Conservation (phyloP, 1,140 invertebrate species). For the Macrocentrus cingulum region DNA sequence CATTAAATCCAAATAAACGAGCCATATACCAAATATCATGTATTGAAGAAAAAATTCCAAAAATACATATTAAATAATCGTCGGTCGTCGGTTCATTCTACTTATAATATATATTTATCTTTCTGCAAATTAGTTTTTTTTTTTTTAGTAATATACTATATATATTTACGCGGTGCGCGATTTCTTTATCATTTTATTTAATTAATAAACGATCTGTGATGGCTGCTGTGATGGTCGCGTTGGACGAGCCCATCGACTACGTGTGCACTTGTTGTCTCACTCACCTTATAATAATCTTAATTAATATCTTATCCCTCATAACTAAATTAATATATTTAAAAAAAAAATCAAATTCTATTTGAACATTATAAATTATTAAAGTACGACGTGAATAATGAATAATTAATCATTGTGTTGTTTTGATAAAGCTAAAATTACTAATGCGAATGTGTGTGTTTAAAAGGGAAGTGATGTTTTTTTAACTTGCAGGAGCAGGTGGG, state of each 20-base stretch:
- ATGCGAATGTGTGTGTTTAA: slow-evolving; percentile 54
- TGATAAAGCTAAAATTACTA: slow-evolving; percentile 26
- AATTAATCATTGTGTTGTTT: slow-evolving; percentile 12
- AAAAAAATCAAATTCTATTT: too few relatives aligned
- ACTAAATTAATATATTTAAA: too few relatives aligned
- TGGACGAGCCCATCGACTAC: slow-evolving; percentile 1
- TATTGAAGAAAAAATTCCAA: slow-evolving; percentile 1
- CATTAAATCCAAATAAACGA: slow-evolving; percentile 9
- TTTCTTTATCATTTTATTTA: too few relatives aligned
- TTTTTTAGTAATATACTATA: too few relatives aligned
- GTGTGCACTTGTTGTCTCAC: slow-evolving; percentile 11
- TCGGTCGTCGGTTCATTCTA: neutral
- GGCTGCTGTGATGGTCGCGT: slow-evolving; percentile 5
- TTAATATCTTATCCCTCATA: too few relatives aligned
- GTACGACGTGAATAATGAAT: slow-evolving; percentile 7
- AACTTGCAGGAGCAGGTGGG: slow-evolving; percentile 62
- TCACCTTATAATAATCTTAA: neutral
- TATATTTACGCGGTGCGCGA: too few relatives aligned
- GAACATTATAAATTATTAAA: too few relatives aligned
- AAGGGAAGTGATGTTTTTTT: slow-evolving; percentile 61
- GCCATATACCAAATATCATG: slow-evolving; percentile 4
- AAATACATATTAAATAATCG: neutral
- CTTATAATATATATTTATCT: too few relatives aligned
- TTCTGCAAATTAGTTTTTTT: too few relatives aligned
- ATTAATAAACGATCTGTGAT: too few relatives aligned